A percentile compares a stretch with the other conserved stretches of the same genome.
phyloP scores from a whole-genome alignment of 1,140 invertebrate species.

The Spodoptera frugiperda region DNA sequence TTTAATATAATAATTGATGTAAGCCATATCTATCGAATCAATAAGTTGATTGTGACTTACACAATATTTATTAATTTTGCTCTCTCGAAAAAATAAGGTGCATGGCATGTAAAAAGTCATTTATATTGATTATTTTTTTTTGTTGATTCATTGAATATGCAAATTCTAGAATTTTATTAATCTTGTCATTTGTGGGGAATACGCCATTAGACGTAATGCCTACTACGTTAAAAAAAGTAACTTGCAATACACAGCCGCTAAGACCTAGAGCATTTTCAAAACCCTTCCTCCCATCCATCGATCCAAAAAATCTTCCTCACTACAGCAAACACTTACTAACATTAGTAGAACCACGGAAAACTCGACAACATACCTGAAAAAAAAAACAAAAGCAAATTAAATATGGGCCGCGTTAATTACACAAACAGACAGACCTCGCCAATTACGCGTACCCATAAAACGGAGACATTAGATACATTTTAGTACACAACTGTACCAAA shows the following conservation, averaged over 20 bases:
- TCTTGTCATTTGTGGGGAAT: too few species aligned
- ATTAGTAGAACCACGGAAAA: conserved; percentile 18
- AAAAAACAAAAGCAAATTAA: conserved; percentile 55
- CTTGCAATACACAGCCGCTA: too few species aligned
- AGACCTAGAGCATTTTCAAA: neutral
- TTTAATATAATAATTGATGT: neutral
- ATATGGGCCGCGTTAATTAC: conserved; percentile 58
- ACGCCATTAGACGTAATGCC: too few species aligned
- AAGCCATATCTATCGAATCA: too few species aligned
- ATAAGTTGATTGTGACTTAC: too few species aligned
- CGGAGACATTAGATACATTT: conserved; percentile 63
- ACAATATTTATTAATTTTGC: too few species aligned
- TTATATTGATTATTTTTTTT: too few species aligned
- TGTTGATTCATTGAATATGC: too few species aligned
- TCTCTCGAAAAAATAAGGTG: too few species aligned
- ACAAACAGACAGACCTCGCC: conserved; percentile 53
- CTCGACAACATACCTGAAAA: conserved; percentile 61
- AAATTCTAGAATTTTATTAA: too few species aligned
- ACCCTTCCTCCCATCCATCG: neutral
- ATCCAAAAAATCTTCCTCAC: neutral
- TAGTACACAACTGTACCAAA: conserved; percentile 61
- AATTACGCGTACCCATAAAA: conserved; percentile 73
- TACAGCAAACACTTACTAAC: conserved; percentile 23
- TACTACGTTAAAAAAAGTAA: too few species aligned
- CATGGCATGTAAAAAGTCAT: too few species aligned